phyloP scores from a whole-genome alignment of 92 coral and sea anemone genomes.

The Anthopleura xanthogrammica region DNA sequence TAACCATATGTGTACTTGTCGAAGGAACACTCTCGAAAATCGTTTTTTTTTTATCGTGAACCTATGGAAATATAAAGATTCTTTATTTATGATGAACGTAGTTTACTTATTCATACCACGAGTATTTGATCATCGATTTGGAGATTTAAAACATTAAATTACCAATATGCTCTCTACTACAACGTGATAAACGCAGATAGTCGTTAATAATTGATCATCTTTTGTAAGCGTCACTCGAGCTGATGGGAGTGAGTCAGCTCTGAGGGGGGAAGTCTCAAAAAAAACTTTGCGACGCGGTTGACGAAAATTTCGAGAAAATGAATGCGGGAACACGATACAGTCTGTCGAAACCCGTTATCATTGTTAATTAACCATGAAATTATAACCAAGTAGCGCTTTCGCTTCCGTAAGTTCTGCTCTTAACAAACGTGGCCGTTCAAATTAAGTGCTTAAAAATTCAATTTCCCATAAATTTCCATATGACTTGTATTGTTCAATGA shows the following conservation, averaged over 20 bases:
- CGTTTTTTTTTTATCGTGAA: no score
- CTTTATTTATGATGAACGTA: no score
- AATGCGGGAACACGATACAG: no score
- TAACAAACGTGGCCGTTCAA: not conserved
- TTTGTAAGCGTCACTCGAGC: not conserved
- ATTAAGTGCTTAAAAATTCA: not conserved
- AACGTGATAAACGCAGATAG: not conserved
- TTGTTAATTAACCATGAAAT: not conserved
- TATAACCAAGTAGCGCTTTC: not conserved
- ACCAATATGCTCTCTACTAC: not conserved
- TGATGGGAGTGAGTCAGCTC: not conserved
- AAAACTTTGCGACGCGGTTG: not conserved
- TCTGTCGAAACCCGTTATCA: no score
- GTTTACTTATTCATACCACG: not conserved
- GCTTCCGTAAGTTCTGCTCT: not conserved
- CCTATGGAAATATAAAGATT: not conserved
- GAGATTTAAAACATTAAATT: not conserved
- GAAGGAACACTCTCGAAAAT: no score
- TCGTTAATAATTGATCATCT: not conserved
- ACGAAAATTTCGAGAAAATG: not conserved
- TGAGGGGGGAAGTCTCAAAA: not conserved
- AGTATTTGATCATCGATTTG: not conserved
- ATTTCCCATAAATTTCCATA: not conserved
- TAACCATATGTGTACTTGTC: no score
- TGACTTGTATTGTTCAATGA: not conserved